Percentiles rank a stretch among this genome's conserved stretches.
phyloP scores from a whole-genome alignment of 2,888 invertebrate species.

The Drosophila recens region DNA sequence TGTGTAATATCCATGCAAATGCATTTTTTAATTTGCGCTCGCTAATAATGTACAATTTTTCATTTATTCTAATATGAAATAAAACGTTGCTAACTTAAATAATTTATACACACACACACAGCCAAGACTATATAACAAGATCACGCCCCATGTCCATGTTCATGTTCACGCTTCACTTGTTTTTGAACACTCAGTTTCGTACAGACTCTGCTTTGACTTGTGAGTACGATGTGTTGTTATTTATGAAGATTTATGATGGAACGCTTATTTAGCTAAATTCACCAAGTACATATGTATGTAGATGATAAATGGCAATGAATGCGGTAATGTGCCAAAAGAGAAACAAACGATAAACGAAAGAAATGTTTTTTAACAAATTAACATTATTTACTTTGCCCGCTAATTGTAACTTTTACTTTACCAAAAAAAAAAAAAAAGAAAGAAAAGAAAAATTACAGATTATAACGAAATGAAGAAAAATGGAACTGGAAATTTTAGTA shows the following conservation, averaged over 20 bases:
- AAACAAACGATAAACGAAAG: slow-evolving; percentile 15
- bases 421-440: slow-evolving; percentile 18
- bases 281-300: slow-evolving; percentile 8
- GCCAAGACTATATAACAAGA: not conserved
- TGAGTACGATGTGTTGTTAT: slow-evolving; percentile 56
- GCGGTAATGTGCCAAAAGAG: slow-evolving; percentile 70
- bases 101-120: slow-evolving; percentile 24
- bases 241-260: slow-evolving; percentile 42
- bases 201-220: slow-evolving; percentile 48
- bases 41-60: slow-evolving; percentile 60
- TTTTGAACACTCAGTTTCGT: slow-evolving; percentile 63
- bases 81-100: slow-evolving; percentile 51
- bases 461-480: slow-evolving; percentile 7
- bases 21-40: slow-evolving; percentile 57
- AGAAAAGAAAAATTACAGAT: slow-evolving; percentile 1
- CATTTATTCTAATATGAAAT: slow-evolving; percentile 48
- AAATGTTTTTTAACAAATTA: slow-evolving; percentile 18
- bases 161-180: slow-evolving; percentile 67
- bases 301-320: slow-evolving; percentile 41
- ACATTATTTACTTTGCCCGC: slow-evolving; percentile 37
- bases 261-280: slow-evolving; percentile 38
- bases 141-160: slow-evolving; percentile 1
- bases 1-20: slow-evolving; percentile 51
- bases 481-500: slow-evolving; percentile 26
- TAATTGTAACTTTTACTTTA: slow-evolving; percentile 38